Evolutionary conservation across 2,113 vertebrate genomes (phyloP).

Genomic region (Toxotes jaculatrix): DNA sequence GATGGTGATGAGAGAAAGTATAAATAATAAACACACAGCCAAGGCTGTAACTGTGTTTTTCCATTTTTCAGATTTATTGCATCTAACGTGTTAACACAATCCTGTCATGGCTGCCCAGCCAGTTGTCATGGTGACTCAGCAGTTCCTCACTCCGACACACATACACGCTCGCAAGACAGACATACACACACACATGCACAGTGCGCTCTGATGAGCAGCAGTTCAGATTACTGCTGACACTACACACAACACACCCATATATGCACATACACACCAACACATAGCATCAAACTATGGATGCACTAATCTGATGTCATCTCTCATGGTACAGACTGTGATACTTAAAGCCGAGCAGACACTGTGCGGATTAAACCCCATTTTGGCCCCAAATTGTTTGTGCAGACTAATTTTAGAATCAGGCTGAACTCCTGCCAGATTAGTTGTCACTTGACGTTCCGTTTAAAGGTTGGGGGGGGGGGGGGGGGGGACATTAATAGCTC

Average conservation of each 20-base stretch:
- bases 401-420: background rate
- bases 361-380: background rate
- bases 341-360: background rate
- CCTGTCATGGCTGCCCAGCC: slow-evolving; percentile 59
- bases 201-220: slow-evolving; percentile 55
- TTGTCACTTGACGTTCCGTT: background rate
- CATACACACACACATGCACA: slow-evolving; percentile 36
- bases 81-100: slow-evolving; percentile 43
- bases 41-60: background rate
- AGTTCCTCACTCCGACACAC: slow-evolving; percentile 46
- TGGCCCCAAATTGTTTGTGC: background rate
- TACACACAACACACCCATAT: slow-evolving; percentile 33
- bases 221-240: slow-evolving; percentile 73
- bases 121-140: slow-evolving; percentile 78
- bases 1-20: background rate
- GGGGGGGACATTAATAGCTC: background rate
- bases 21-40: background rate
- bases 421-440: background rate
- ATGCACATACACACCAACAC: background rate
- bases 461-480: background rate
- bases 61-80: background rate
- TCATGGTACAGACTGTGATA: background rate
- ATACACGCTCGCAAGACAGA: slow-evolving; percentile 1
- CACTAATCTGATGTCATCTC: background rate
- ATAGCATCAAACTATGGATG: background rate